Percentiles rank a stretch among this genome's conserved stretches.
phyloP scores from a whole-genome alignment of 2,113 vertebrate species.

The Felis chaus region DNA sequence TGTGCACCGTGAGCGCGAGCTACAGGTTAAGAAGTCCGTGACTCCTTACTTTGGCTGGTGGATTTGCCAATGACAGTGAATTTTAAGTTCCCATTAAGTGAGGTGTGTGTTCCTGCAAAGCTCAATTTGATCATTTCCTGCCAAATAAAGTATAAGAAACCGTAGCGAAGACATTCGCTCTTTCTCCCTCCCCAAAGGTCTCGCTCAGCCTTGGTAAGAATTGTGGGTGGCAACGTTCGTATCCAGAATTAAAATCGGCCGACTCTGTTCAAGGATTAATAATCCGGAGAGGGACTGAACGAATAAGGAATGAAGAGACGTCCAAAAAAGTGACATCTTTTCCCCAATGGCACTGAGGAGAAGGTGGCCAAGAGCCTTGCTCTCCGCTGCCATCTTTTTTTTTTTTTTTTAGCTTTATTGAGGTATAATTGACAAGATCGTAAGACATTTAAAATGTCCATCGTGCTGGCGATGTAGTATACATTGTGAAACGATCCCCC shows the following conservation, averaged over 20 bases:
- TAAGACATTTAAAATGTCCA: background rate
- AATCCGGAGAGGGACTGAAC: background rate
- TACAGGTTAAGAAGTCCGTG: too few species aligned
- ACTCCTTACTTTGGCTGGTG: accelerated
- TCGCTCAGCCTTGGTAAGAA: background rate
- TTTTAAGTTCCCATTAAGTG: background rate
- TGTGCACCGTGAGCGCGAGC: accelerated
- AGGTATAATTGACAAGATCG: background rate
- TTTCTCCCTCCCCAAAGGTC: background rate
- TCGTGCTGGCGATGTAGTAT: background rate
- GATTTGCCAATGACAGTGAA: background rate
- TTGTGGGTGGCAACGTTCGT: background rate
- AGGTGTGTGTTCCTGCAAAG: background rate
- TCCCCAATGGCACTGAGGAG: background rate
- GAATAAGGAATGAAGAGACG: background rate
- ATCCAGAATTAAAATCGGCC: background rate
- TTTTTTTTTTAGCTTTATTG: background rate
- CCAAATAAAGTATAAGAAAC: background rate
- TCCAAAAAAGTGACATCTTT: background rate
- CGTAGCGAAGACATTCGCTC: background rate
- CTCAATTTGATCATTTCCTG: background rate
- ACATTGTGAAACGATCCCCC: background rate
- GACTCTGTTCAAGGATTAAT: background rate
- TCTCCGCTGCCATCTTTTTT: background rate
- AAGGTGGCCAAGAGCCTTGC: background rate